Evolutionary conservation across 2,888 invertebrate species (phyloP).

Genomic region (Platypus cylindrus): DNA sequence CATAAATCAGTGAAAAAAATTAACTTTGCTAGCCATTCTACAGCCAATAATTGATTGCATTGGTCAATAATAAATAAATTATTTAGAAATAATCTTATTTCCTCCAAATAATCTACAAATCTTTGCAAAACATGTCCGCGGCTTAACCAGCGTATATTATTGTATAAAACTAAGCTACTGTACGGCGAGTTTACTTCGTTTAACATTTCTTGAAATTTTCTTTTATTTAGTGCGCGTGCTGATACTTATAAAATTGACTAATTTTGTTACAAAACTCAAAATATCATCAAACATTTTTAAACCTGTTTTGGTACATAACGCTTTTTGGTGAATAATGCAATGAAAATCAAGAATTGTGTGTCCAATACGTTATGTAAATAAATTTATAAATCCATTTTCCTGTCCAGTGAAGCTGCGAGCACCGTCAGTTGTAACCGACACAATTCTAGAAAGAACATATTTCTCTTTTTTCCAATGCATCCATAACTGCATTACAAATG

Average conservation of each 20-base stretch:
- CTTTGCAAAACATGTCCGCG: conserved; percentile 7
- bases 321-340: conserved; percentile 4
- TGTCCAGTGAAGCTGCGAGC: conserved; percentile 12
- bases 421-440: conserved; percentile 7
- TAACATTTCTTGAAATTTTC: conserved; percentile 7
- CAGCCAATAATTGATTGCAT: conserved; percentile 6
- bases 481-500: conserved; percentile 14
- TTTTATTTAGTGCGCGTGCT: conserved; percentile 5
- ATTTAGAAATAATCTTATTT: conserved; percentile 6
- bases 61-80: no score
- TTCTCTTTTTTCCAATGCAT: conserved; percentile 14
- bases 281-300: conserved; percentile 1
- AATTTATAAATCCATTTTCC: conserved; percentile 2
- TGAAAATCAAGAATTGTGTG: conserved; percentile 3
- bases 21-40: conserved; percentile 5
- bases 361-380: not conserved
- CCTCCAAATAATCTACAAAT: conserved; percentile 8
- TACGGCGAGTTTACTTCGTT: conserved; percentile 7
- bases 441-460: conserved; percentile 7
- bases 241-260: conserved; percentile 5
- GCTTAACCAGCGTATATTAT: conserved; percentile 7
- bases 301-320: conserved; percentile 1
- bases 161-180: conserved; percentile 8
- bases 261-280: conserved; percentile 2
- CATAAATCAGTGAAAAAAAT: conserved; percentile 8